phyloP scores from a whole-genome alignment of 2,797 vertebrate species.

The Molossus alvarezi region DNA sequence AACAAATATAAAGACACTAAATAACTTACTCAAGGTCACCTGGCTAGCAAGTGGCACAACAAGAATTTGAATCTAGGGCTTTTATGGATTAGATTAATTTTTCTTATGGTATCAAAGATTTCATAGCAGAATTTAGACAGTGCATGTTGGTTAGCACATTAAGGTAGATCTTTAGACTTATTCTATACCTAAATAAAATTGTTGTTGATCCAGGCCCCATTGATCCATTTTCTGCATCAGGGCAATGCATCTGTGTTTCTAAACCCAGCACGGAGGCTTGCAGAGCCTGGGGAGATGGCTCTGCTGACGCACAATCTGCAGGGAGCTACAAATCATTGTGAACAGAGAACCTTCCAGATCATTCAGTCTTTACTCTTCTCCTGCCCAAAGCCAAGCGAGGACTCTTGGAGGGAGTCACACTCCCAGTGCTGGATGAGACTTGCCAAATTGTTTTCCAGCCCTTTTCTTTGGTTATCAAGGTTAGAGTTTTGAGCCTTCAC shows the following conservation, averaged over 20 bases:
- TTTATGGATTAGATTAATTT: neutral
- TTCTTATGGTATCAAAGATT: neutral
- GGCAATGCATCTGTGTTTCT: neutral
- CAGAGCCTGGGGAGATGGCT: neutral
- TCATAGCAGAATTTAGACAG: neutral
- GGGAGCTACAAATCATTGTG: neutral
- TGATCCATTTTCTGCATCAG: conserved; percentile 7
- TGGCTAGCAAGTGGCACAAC: neutral
- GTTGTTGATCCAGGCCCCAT: neutral
- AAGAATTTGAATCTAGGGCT: neutral
- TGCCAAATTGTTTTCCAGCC: neutral
- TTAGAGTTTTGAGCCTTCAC: conserved; percentile 57
- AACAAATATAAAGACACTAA: neutral
- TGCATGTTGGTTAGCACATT: neutral
- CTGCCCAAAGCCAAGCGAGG: neutral
- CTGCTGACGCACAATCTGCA: neutral
- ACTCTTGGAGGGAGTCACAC: neutral
- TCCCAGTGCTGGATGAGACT: neutral
- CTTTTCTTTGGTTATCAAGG: conserved; percentile 68
- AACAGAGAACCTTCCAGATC: neutral
- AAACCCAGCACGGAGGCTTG: neutral
- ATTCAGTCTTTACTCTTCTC: neutral
- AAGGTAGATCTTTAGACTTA: neutral
- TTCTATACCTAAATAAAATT: neutral
- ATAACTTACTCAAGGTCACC: neutral